Base-by-base conservation (phyloP, 1,140 invertebrate species). In the Zaprionus tsacasi region DNA sequence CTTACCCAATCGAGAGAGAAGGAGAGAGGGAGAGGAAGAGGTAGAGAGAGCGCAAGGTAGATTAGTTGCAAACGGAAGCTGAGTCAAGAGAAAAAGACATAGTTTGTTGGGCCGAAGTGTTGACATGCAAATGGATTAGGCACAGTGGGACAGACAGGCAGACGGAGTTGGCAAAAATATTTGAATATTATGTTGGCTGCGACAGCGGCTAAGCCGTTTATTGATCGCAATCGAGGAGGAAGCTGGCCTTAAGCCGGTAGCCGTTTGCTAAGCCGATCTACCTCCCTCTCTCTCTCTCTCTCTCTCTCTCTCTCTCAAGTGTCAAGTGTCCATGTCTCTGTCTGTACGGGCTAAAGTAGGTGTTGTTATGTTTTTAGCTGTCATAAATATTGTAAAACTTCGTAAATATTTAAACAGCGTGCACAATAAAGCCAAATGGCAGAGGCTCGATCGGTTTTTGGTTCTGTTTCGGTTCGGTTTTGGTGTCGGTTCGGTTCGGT, bases 331-430 rank as follows among this genome's bases (percentile, higher is more conserved):
- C 50, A 60, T 50, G 78, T 38, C 55, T 33, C 57, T 27, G 48
- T 71, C 71, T n/a, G 30, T 21, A 21, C 50, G 45, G 11, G 45
- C 66, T 33, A 77, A 72, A 85, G 81, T 89, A 89, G 81, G 86
- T 89, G 78, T 85, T 89, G 81, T 90, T 89, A 89, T 89, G 81
- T 89, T 89, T 89, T 89, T 89, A 89, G 81, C 86, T 90, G 85
- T 89, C 85, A 89, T 89, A 89, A 89, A 89, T 89, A 89, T 86
- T 89, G 81, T 90, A 89, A 90, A 89, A 89, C 78, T 89, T 81
- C 63, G 86, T 89, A 89, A 89, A 89, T 89, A 89, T 89, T 89
- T 89, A 85, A 90, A 85, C 81, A 85, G 81, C 78, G 75, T 79
- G 75, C 86, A 88, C 85, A 88, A 88, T 88, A 85, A 88, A 89